Conservation (phyloP, 1,140 invertebrate genomes). For the Neomicropteryx cornuta region DNA sequence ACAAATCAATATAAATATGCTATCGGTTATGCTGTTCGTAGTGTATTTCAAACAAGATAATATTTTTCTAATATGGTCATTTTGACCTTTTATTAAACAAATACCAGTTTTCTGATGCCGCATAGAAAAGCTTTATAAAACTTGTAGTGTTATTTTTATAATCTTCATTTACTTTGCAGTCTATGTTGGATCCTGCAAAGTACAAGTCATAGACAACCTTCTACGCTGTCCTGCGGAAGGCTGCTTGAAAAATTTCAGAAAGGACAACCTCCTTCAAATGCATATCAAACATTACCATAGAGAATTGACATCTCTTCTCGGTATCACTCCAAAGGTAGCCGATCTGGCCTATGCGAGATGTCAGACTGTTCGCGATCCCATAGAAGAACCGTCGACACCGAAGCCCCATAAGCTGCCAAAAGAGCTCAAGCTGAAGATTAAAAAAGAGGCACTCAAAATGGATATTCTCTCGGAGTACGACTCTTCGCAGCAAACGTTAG, state of each 20-base stretch:
- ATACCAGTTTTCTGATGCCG: too few relatives aligned
- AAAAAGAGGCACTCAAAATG: too few relatives aligned
- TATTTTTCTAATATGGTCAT: too few relatives aligned
- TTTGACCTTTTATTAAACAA: too few relatives aligned
- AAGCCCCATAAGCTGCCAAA: conserved; percentile 31
- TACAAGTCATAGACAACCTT: conserved; percentile 57
- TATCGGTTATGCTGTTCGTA: too few relatives aligned
- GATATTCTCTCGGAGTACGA: too few relatives aligned
- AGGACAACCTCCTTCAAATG: conserved; percentile 79
- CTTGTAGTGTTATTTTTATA: too few relatives aligned
- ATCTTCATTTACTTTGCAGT: conserved; percentile 31
- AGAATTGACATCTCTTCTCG: conserved; percentile 62
- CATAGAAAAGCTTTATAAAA: too few relatives aligned
- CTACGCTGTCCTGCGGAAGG: conserved; percentile 70
- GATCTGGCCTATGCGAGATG: conserved; percentile 71
- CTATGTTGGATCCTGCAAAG: conserved; percentile 54
- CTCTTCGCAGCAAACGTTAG: conserved; percentile 5
- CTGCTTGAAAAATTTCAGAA: conserved; percentile 80
- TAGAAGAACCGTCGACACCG: conserved; percentile 45
- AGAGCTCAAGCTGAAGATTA: conserved; percentile 34
- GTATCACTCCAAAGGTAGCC: conserved; percentile 71
- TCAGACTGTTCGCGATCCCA: too few relatives aligned
- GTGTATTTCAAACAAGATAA: too few relatives aligned
- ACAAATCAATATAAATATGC: too few relatives aligned
- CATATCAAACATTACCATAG: conserved; percentile 88